Evolutionary conservation across 1,140 invertebrate genomes (phyloP).

Genomic region (Cherax quadricarinatus): DNA sequence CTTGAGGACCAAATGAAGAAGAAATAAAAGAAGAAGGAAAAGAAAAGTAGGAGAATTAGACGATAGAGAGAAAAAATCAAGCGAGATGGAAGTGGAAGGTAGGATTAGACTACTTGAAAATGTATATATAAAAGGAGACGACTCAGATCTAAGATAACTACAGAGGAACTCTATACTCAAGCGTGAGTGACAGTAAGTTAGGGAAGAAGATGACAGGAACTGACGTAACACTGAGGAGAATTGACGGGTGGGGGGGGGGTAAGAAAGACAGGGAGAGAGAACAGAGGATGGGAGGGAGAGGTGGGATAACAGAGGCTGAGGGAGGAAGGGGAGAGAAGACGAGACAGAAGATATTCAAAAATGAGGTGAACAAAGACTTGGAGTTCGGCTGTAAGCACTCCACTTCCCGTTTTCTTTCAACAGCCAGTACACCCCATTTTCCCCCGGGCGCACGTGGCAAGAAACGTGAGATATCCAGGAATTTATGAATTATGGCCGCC

Average conservation of each 20-base stretch:
- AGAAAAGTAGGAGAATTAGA: too few relatives aligned
- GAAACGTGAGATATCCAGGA: constrained; percentile 56
- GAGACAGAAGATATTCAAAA: background rate
- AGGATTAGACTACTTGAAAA: too few relatives aligned
- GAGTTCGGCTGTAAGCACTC: background rate
- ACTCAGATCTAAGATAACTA: background rate
- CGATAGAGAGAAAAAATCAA: too few relatives aligned
- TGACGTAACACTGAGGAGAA: background rate
- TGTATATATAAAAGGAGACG: too few relatives aligned
- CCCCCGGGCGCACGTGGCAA: constrained; percentile 29
- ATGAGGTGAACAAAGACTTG: background rate
- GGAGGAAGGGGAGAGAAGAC: background rate
- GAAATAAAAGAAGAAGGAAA: too few relatives aligned
- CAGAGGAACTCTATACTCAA: background rate
- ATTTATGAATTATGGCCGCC: constrained; percentile 60
- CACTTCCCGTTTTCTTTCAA: constrained; percentile 42
- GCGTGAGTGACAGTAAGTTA: too few relatives aligned
- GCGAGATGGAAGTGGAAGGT: too few relatives aligned
- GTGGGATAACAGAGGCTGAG: background rate
- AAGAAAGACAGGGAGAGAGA: background rate
- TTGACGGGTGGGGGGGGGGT: background rate
- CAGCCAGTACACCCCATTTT: background rate
- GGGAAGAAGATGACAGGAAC: background rate
- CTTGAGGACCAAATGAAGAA: too few relatives aligned
- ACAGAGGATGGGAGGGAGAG: background rate